Conservation (phyloP, 2,113 vertebrate species). For the Chionomys nivalis region DNA sequence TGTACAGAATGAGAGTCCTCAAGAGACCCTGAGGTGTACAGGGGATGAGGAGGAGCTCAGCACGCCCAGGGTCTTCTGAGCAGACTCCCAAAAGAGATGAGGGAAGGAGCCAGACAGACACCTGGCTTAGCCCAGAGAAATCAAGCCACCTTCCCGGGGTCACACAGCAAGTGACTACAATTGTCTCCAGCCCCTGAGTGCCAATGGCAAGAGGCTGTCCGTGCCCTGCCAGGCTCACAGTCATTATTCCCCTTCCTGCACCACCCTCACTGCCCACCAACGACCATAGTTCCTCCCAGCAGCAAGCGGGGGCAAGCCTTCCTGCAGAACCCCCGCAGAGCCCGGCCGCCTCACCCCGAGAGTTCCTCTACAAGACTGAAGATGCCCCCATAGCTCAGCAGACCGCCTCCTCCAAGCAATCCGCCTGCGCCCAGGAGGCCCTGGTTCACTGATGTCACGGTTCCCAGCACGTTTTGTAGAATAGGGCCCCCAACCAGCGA, state of each 20-base stretch:
- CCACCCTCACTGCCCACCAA: neutral
- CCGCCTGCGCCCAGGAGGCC: slow-evolving; percentile 65
- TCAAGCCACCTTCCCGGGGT: neutral
- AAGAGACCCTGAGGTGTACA: neutral
- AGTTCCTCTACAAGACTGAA: slow-evolving; percentile 59
- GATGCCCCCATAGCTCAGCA: slow-evolving; percentile 74
- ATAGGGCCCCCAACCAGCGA: slow-evolving; percentile 17
- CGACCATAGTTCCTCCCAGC: neutral
- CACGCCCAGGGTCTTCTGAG: neutral
- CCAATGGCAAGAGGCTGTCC: no score
- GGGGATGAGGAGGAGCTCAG: no score
- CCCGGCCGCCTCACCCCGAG: slow-evolving; percentile 71
- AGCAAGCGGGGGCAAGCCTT: neutral
- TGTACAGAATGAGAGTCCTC: neutral
- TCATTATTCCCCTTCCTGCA: neutral
- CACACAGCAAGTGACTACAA: neutral
- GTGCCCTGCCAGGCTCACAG: neutral
- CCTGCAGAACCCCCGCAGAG: neutral
- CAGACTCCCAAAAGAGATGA: neutral
- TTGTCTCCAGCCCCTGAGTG: neutral
- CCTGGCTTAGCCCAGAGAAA: neutral
- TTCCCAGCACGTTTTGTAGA: slow-evolving; percentile 66
- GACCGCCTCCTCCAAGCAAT: slow-evolving; percentile 50
- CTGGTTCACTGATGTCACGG: slow-evolving; percentile 44
- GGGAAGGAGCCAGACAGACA: neutral